These are phyloP conservation scores for Brachionus paranguensis DNA, from an alignment of 1,140 invertebrate species.

Conservation along the genomic window DNA sequence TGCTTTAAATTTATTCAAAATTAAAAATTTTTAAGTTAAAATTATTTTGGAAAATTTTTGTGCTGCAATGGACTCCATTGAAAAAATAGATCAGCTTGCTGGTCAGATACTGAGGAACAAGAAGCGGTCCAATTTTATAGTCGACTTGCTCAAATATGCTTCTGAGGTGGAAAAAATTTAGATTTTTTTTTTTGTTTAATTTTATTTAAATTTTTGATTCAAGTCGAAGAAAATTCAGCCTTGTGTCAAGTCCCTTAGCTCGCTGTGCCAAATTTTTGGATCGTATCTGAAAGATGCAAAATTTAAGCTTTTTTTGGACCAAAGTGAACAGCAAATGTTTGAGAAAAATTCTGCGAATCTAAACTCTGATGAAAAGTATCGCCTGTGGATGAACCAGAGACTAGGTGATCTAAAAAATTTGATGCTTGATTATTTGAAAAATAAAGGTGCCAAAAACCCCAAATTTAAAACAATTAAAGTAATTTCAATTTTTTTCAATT, in stretches of 20 bases:
- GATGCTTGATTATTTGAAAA: background rate
- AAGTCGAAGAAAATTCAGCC: background rate
- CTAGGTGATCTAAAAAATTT: background rate
- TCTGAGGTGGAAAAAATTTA: background rate
- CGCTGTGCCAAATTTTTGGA: background rate
- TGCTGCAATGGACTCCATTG: background rate
- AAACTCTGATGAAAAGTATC: conserved; percentile 23
- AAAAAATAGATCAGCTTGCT: background rate
- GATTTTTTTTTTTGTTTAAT: background rate
- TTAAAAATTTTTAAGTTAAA: background rate
- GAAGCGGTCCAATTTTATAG: conserved; percentile 10
- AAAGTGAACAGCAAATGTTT: background rate
- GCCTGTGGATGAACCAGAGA: background rate
- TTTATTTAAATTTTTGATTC: background rate
- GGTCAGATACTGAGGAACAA: background rate
- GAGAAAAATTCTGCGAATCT: background rate
- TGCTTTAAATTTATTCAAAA: background rate
- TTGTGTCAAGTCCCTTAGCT: background rate
- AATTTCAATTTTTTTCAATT: background rate
- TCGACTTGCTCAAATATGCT: conserved; percentile 12
- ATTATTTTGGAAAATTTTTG: background rate
- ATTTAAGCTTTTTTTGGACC: background rate
- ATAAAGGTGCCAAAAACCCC: background rate
- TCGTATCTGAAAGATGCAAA: background rate
- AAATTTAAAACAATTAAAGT: background rate